Percentiles rank a stretch among this genome's conserved stretches.
Conservation (phyloP, 2,113 vertebrate genomes). For the Pelodiscus sinensis region DNA sequence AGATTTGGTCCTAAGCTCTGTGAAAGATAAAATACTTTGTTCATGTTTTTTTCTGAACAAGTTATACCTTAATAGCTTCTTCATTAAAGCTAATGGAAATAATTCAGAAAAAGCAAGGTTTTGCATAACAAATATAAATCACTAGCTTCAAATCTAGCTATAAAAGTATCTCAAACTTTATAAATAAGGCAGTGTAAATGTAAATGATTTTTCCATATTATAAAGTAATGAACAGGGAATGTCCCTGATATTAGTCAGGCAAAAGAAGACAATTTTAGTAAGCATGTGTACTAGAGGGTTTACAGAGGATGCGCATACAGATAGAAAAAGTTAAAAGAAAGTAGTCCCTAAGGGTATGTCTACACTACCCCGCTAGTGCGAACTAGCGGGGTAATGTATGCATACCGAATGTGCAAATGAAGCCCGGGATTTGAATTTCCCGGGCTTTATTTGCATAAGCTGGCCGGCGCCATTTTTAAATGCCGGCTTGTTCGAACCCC, state of each 20-base stretch:
- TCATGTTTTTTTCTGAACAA: not conserved
- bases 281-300: not conserved
- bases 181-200: slow-evolving; percentile 6
- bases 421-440: no score
- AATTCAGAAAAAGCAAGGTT: not conserved
- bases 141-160: not conserved
- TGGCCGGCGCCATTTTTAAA: no score
- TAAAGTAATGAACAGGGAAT: not conserved
- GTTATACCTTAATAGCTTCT: not conserved
- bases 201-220: not conserved
- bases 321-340: not conserved
- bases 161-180: not conserved
- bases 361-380: no score
- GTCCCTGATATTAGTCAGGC: not conserved
- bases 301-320: not conserved
- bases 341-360: no score
- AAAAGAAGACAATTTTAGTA: not conserved
- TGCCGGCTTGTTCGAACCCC: no score
- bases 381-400: no score
- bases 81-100: not conserved
- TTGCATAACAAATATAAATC: not conserved
- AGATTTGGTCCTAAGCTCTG: not conserved
- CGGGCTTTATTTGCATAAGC: no score
- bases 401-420: no score
- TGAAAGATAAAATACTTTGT: not conserved